Conservation (phyloP, 2,797 vertebrate genomes). For the Macropus fuliginosus region DNA sequence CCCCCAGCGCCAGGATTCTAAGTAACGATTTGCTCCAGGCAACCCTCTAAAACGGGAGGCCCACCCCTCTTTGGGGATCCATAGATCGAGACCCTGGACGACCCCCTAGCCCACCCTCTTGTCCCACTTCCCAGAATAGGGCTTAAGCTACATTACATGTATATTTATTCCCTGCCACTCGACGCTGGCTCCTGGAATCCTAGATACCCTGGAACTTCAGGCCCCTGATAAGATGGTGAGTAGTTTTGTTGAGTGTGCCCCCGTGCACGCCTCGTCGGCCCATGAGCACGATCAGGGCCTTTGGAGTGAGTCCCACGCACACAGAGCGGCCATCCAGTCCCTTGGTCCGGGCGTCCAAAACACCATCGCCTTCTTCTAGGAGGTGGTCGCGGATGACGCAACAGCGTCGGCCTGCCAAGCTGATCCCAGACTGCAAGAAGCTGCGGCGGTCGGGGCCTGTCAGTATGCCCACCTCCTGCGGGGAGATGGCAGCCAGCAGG, state of each 20-base stretch:
- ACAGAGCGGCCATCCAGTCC: constrained; percentile 76
- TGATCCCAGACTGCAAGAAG: constrained; percentile 78
- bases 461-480: constrained; percentile 79
- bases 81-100: not conserved
- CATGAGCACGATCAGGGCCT: constrained; percentile 80
- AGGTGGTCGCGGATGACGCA: constrained; percentile 79
- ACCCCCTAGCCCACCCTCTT: not conserved
- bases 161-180: constrained; percentile 61
- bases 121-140: not conserved
- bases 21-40: not conserved
- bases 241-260: constrained; percentile 80
- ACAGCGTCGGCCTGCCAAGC: constrained; percentile 77
- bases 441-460: constrained; percentile 66
- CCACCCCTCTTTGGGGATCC: not conserved
- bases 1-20: not conserved
- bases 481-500: constrained; percentile 75
- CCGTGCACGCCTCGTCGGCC: constrained; percentile 79
- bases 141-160: not conserved
- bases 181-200: not conserved
- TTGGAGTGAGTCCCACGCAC: constrained; percentile 76
- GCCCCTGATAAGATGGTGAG: constrained; percentile 75
- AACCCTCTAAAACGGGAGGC: not conserved
- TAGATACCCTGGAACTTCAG: constrained; percentile 73
- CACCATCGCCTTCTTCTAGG: constrained; percentile 69
- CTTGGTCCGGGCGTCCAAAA: constrained; percentile 81